These are phyloP conservation scores for Sarcophilus harrisii DNA, from an alignment of 2,797 vertebrate genomes.

Conservation along the genomic window DNA sequence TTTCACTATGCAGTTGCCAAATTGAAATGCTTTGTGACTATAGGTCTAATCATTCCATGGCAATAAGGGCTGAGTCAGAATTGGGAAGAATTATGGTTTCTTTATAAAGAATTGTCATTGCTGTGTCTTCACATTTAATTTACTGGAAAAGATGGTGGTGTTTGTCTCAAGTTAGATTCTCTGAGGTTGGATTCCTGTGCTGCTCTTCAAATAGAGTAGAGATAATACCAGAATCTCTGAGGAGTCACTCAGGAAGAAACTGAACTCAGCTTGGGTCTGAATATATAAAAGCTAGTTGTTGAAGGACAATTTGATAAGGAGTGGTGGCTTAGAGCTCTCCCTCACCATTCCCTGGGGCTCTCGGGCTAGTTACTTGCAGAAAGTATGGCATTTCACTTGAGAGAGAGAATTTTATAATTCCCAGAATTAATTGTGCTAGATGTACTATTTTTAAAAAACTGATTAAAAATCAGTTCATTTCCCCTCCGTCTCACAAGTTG, in stretches of 20 bases:
- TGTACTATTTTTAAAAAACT: neutral
- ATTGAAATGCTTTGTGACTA: neutral
- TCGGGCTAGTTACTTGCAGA: neutral
- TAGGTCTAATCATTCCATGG: neutral
- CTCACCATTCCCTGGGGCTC: neutral
- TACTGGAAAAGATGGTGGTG: neutral
- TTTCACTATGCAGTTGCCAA: neutral
- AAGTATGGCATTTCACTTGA: neutral
- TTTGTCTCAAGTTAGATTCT: neutral
- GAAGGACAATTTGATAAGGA: neutral
- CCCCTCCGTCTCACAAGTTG: neutral
- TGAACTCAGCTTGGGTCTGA: neutral
- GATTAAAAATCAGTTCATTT: neutral
- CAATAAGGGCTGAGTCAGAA: neutral
- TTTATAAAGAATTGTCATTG: neutral
- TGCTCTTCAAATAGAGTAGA: neutral
- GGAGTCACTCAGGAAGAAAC: neutral
- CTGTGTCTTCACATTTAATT: neutral
- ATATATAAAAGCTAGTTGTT: neutral
- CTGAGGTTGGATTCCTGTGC: too few relatives aligned
- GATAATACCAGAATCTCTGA: neutral
- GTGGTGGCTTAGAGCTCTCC: neutral
- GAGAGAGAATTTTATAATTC: neutral
- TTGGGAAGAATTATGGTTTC: neutral
- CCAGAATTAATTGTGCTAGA: slow-evolving; percentile 7